These are phyloP conservation scores for Zenarchopterus dispar DNA, from an alignment of 2,797 vertebrate species.

Conservation along the genomic window DNA sequence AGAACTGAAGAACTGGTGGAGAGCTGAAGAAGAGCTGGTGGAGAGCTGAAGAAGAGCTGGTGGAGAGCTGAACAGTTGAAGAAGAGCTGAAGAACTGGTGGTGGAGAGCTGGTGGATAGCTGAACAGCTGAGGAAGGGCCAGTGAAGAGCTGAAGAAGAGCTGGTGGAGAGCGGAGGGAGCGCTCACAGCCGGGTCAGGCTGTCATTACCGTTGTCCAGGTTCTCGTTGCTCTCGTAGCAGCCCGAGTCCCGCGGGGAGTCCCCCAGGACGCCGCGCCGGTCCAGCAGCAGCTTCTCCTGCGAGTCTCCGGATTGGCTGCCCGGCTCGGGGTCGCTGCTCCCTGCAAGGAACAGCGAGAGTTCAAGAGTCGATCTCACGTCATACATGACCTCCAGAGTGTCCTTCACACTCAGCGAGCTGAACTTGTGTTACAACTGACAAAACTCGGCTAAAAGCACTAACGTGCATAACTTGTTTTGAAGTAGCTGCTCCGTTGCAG, in stretches of 20 bases:
- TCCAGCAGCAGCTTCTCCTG: conserved; percentile 91
- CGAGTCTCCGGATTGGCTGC: conserved; percentile 82
- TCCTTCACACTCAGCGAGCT: no score
- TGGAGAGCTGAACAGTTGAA: conserved; percentile 43
- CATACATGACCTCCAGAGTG: no score
- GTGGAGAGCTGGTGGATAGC: conserved; percentile 44
- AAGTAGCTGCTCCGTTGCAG: no score
- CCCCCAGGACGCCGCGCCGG: conserved; percentile 79
- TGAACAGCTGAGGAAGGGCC: conserved; percentile 55
- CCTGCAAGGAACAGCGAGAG: conserved; percentile 75
- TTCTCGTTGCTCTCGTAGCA: conserved; percentile 97
- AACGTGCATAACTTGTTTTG: no score
- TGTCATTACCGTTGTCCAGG: conserved; percentile 92
- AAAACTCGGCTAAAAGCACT: no score
- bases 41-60: conserved; percentile 46
- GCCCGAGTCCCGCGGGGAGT: conserved; percentile 96
- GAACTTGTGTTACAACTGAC: no score
- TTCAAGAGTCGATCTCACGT: not conserved
- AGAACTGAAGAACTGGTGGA: no score
- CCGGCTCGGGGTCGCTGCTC: conserved; percentile 87
- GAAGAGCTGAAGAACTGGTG: no score
- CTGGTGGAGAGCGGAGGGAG: conserved; percentile 46
- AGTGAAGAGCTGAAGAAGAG: conserved; percentile 43
- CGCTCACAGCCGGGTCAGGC: conserved; percentile 67
- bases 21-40: conserved; percentile 20